Evolutionary conservation across 2,113 vertebrate species (phyloP), one percentile per base, ranked within the genome.

Genomic region (Odocoileus virginianus): DNA sequence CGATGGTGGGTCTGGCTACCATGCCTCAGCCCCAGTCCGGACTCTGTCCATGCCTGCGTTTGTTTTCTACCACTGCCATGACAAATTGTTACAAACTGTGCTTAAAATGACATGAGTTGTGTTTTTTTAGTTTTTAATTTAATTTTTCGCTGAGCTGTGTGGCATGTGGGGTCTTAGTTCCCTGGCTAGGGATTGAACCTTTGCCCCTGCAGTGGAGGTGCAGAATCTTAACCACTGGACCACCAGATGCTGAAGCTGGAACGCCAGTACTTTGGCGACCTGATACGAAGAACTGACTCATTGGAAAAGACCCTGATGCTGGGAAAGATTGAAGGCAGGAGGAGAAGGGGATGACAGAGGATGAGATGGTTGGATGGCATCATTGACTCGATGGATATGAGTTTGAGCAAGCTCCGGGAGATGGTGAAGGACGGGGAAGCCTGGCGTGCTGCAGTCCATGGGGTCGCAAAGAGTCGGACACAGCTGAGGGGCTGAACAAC

Each of bases 1-100:
- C 1, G 4, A 6, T 1, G 1, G 9, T 4, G 17, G 8, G 55
- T 78, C 74, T 78, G 74, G n/a, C 76, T 13, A 30, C 30, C 4
- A 1, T 0, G 15, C 91, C 43, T 58, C 2, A 3, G 30, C n/a
- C 11, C 71, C 11, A 64, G 45, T 85, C 89, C 9, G 1, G 0
- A 15, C 43, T 58, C 21, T 60, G 30, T 27, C 40, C 15, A 27
- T 12, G 33, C 40, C 52, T 60, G n/a, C 1, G 7, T 52, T 61
- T 6, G 7, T 40, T 90, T 94, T 78, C 83, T 61, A 54, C 25
- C 5, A 13, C 7, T 74, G 28, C 47, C 17, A 15, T 64, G 47
- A 84, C 50, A 71, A 87, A 21, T 28, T 8, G 13, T 61, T 17
- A n/a, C 25, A 81, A 7, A 79, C 25, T 55, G 76, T 15, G 8